These are phyloP conservation scores for Chloroceryle inda DNA, from an alignment of 2,797 vertebrate genomes.

Conservation along the genomic window DNA sequence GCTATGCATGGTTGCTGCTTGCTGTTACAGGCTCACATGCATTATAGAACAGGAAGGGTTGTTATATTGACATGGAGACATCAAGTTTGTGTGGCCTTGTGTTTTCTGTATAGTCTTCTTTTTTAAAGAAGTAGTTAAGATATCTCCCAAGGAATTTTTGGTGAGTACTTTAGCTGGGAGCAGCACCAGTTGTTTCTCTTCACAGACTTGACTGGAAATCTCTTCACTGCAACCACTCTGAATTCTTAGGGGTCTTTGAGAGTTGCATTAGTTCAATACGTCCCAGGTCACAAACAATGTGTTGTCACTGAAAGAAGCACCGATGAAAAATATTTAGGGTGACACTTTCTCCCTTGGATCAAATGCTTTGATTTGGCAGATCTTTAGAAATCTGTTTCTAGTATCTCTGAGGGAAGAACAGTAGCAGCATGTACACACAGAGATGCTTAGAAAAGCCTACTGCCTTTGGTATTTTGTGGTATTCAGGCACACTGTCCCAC, in stretches of 20 bases:
- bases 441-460: neutral
- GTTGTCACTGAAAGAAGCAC: neutral
- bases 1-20: slow-evolving; percentile 68
- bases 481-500: neutral
- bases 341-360: neutral
- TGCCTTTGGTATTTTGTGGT: neutral
- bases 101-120: slow-evolving; percentile 59
- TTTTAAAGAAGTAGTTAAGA: slow-evolving; percentile 11
- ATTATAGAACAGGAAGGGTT: slow-evolving; percentile 42
- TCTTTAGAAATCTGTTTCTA: neutral
- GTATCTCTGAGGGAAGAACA: neutral
- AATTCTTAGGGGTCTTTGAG: neutral
- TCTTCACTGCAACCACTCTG: neutral
- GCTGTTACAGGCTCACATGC: slow-evolving; percentile 43
- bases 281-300: neutral
- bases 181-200: slow-evolving; percentile 10
- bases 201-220: slow-evolving; percentile 32
- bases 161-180: slow-evolving; percentile 3
- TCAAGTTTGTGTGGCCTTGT: slow-evolving; percentile 65
- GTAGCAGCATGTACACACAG: neutral
- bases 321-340: neutral
- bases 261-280: neutral
- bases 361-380: neutral
- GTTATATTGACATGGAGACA: neutral
- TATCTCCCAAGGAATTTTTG: slow-evolving; percentile 14